phyloP scores from a whole-genome alignment of 2,113 vertebrate species.

The Silurus meridionalis region DNA sequence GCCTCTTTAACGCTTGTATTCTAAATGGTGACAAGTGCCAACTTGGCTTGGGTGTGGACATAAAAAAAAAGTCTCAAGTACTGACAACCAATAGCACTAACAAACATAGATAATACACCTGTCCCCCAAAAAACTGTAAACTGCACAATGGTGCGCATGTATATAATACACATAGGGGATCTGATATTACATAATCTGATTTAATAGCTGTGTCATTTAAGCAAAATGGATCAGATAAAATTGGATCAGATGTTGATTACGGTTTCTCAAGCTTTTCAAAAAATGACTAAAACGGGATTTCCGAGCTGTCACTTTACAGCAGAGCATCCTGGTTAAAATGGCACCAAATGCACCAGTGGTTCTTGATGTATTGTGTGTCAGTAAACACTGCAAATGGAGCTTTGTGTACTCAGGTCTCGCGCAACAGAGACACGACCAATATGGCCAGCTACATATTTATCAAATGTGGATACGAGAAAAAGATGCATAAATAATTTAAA shows the following conservation, averaged over 20 bases:
- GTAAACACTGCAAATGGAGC: neutral
- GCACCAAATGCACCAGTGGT: neutral
- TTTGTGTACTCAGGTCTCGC: neutral
- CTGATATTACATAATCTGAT: neutral
- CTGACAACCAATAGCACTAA: neutral
- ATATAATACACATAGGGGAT: neutral
- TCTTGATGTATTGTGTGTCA: neutral
- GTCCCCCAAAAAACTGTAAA: neutral
- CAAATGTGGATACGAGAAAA: slow-evolving; percentile 10
- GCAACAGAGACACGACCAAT: slow-evolving; percentile 10
- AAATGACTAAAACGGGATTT: neutral
- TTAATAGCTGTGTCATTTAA: neutral
- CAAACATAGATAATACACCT: neutral
- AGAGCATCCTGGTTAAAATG: neutral
- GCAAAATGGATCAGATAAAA: too few species aligned
- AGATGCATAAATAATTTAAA: slow-evolving; percentile 58
- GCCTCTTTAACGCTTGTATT: neutral
- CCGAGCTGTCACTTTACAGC: neutral
- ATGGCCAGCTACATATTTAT: neutral
- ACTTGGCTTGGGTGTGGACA: neutral
- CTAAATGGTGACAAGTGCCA: neutral
- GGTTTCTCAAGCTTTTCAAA: neutral
- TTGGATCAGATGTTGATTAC: neutral
- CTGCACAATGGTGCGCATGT: neutral
- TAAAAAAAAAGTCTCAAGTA: neutral